A percentile compares a stretch with the other conserved stretches of the same genome.
Conservation (phyloP, 2,888 invertebrate genomes). For the Limnephilus marmoratus region DNA sequence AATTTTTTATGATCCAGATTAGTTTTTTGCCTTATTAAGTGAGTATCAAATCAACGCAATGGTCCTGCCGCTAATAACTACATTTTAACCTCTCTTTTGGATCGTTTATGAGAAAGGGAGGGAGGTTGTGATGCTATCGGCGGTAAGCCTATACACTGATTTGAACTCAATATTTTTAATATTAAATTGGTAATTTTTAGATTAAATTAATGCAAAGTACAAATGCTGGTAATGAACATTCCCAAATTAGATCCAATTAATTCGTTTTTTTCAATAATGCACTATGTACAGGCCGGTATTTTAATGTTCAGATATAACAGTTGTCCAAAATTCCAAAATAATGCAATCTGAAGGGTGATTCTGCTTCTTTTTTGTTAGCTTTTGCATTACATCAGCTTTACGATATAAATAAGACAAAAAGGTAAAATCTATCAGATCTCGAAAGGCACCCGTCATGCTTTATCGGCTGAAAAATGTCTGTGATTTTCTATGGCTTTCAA, state of each 20-base stretch:
- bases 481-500: no score
- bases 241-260: background rate
- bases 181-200: background rate
- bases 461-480: no score
- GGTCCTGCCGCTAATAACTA: background rate
- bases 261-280: background rate
- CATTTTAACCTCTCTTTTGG: background rate
- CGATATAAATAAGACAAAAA: no score
- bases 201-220: slow-evolving; percentile 2
- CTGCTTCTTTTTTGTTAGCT: no score
- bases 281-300: background rate
- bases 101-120: background rate
- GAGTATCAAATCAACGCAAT: background rate
- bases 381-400: no score
- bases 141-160: background rate
- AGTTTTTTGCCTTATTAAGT: background rate
- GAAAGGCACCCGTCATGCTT: no score
- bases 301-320: background rate
- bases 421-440: no score
- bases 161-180: background rate
- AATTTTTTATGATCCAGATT: background rate
- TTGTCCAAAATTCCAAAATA: background rate
- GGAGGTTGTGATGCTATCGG: background rate
- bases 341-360: background rate
- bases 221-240: background rate